Percentiles rank a stretch among this genome's conserved stretches.
Conservation (phyloP, 2,113 vertebrate species). For the Trachemys scripta region DNA sequence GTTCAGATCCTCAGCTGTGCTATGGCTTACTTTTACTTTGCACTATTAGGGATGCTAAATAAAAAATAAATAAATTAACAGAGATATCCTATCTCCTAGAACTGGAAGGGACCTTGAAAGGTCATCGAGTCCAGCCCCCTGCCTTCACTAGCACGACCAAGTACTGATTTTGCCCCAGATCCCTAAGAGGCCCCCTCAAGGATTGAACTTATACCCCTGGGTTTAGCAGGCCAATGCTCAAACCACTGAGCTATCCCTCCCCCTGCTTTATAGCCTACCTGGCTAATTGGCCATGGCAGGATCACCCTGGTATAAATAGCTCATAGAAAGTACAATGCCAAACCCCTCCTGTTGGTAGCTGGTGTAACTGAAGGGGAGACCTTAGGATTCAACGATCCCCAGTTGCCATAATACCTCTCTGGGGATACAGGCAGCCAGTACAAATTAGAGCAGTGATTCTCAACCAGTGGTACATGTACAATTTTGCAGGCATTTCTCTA, state of each 20-base stretch:
- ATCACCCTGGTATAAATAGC: neutral
- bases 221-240: no score
- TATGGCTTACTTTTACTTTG: neutral
- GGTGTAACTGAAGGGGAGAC: neutral
- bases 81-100: no score
- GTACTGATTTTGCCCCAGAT: no score
- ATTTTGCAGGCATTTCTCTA: neutral
- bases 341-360: neutral
- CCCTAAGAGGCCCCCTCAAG: no score
- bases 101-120: no score
- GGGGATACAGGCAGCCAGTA: neutral
- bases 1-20: neutral
- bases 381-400: neutral
- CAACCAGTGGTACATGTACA: no score
- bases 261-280: neutral
- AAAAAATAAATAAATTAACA: no score
- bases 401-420: neutral
- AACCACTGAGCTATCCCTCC: no score
- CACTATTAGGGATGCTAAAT: neutral
- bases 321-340: neutral
- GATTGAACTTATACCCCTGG: no score
- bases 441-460: neutral
- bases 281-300: neutral
- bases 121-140: no score
- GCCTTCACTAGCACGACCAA: no score